Evolutionary conservation across 2,113 vertebrate genomes (phyloP).

Genomic region (Drymodes brunneopygia): DNA sequence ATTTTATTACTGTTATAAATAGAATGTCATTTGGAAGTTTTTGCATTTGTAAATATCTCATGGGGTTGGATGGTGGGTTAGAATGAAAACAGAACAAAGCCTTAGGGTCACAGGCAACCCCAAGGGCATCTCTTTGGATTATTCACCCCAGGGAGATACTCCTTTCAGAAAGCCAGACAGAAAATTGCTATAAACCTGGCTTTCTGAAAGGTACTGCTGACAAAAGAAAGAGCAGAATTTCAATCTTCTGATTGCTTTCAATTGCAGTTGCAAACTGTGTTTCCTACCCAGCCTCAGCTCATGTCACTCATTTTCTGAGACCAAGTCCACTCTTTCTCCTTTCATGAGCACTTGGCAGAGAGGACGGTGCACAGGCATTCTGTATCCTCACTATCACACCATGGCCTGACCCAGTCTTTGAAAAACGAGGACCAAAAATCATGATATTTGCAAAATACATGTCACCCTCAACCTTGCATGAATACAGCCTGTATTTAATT

Average conservation of each 20-base stretch:
- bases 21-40: neutral
- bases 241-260: neutral
- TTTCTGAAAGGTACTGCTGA: neutral
- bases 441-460: neutral
- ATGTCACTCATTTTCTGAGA: neutral
- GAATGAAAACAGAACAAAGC: slow-evolving; percentile 18
- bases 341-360: neutral
- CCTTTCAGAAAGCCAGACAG: neutral
- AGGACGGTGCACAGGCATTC: neutral
- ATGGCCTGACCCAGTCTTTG: neutral
- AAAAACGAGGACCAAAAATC: neutral
- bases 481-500: neutral
- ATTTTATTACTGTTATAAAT: slow-evolving; percentile 38
- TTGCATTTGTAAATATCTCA: slow-evolving; percentile 14
- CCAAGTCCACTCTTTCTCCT: neutral
- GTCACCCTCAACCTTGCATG: neutral
- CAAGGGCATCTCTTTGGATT: neutral
- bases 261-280: neutral
- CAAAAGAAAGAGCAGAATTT: neutral
- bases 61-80: neutral
- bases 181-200: neutral
- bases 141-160: neutral
- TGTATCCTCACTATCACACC: neutral
- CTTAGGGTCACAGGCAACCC: neutral
- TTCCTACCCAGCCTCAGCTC: neutral